Evolutionary conservation across 2,888 invertebrate genomes (phyloP).

Genomic region (Cantharis rustica): DNA sequence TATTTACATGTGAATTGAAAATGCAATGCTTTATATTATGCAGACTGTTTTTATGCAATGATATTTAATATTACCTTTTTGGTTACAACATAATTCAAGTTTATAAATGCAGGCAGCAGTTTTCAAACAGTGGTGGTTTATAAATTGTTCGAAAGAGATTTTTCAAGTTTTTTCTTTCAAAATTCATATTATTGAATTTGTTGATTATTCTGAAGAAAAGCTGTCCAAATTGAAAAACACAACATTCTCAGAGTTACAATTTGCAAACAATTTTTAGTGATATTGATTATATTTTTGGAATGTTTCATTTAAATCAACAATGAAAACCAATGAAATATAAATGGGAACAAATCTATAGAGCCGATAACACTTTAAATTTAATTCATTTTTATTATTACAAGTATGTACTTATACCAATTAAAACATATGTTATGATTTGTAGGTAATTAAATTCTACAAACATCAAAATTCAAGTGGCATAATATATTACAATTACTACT

Average conservation of each 20-base stretch:
- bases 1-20: background rate
- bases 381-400: background rate
- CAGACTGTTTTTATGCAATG: background rate
- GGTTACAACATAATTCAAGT: background rate
- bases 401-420: background rate
- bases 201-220: too few relatives aligned
- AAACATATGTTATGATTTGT: background rate
- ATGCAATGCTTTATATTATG: background rate
- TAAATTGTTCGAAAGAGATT: too few relatives aligned
- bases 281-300: background rate
- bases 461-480: background rate
- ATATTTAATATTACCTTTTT: background rate
- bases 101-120: background rate
- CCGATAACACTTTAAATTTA: background rate
- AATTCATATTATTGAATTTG: too few relatives aligned
- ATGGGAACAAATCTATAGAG: background rate
- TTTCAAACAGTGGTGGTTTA: background rate
- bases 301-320: background rate
- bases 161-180: too few relatives aligned
- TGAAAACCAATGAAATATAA: background rate
- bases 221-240: too few relatives aligned
- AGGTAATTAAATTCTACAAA: background rate
- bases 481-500: background rate
- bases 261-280: background rate
- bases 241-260: background rate